Base-by-base conservation (phyloP, 2,888 invertebrate genomes). In the Cheilosia impressa region DNA sequence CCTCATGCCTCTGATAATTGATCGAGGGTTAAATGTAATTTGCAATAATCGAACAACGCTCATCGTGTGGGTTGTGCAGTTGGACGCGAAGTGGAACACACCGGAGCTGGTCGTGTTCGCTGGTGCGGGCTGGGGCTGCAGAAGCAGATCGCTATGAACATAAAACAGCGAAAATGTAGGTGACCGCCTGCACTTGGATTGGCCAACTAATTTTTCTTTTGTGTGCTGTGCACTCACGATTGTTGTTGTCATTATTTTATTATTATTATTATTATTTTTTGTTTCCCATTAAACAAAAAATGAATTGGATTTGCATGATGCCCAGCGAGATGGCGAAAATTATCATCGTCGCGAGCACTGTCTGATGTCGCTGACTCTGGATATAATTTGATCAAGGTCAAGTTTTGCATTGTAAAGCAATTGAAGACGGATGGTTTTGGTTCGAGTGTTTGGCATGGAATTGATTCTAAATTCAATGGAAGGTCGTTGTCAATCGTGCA, bases 1-100 rank as follows among this genome's bases (percentile, higher is more conserved):
- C 7, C 17, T 22, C 38, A 7, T 41, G 17, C 57, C n/a, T 19
- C 41, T 62, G 19, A 65, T 65, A 75, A 80, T 81, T 81, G 84
- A 85, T 80, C 84, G 69, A 19, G 76, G 84, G 84, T 85, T 81
- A 85, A 81, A 81, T 81, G 84, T 72, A 81, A 85, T 85, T 85
- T 68, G 81, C 84, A 71, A 80, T 75, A 69, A 73, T 78, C 81
- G 69, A 57, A 34, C 19, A 31, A 45, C 17, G 22, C 38, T 22
- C 24, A n/a, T 10, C 1, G 10, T 27, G n/a, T n/a, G 75, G 75
- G 66, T 65, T 55, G 17, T 19, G 9, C 10, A 24, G 65, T 78
- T 45, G 69, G 63, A 19, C 72, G 24, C 38, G n/a, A 45, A 69
- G 13, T 9, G 15, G 45, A 34, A n/a, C 31, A 47, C 65, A 31